Evolutionary conservation across 2,888 invertebrate species (phyloP).

Genomic region (Phyllotreta striolata): DNA sequence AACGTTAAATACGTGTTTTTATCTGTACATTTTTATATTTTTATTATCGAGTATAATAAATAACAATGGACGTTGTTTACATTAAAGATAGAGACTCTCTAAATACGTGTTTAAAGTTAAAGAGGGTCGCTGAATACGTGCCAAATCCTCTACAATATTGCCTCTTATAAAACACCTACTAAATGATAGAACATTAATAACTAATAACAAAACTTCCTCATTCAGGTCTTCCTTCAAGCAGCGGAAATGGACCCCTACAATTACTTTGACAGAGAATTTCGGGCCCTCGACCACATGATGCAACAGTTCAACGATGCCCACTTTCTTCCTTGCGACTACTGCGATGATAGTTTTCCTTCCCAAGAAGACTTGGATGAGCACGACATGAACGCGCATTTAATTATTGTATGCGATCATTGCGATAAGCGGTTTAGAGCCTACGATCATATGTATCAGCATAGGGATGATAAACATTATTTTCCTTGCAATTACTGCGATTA

Average conservation of each 20-base stretch:
- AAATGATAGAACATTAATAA: too few relatives aligned
- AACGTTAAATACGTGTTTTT: too few relatives aligned
- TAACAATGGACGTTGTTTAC: too few relatives aligned
- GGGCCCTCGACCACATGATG: background rate
- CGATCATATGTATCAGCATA: slow-evolving; percentile 3
- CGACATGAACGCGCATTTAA: slow-evolving; percentile 5
- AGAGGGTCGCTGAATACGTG: too few relatives aligned
- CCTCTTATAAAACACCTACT: too few relatives aligned
- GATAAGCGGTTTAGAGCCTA: background rate
- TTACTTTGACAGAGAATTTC: slow-evolving; percentile 3
- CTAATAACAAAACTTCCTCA: too few relatives aligned
- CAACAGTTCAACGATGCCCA: slow-evolving; percentile 6
- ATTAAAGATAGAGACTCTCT: too few relatives aligned
- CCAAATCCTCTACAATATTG: too few relatives aligned
- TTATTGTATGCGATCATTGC: slow-evolving; percentile 3
- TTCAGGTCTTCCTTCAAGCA: background rate
- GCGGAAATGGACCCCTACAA: background rate
- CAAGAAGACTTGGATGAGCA: background rate
- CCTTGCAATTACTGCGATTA: slow-evolving; percentile 3
- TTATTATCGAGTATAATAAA: too few relatives aligned
- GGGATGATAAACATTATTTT: slow-evolving; percentile 5
- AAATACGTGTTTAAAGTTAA: too few relatives aligned
- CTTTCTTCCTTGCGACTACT: slow-evolving; percentile 8
- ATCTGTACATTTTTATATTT: too few relatives aligned
- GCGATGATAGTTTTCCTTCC: slow-evolving; percentile 1